Percentiles rank a stretch among this genome's conserved stretches.
These are phyloP conservation scores for Stratiomys singularior DNA, from an alignment of 2,888 invertebrate genomes.

Conservation along the genomic window DNA sequence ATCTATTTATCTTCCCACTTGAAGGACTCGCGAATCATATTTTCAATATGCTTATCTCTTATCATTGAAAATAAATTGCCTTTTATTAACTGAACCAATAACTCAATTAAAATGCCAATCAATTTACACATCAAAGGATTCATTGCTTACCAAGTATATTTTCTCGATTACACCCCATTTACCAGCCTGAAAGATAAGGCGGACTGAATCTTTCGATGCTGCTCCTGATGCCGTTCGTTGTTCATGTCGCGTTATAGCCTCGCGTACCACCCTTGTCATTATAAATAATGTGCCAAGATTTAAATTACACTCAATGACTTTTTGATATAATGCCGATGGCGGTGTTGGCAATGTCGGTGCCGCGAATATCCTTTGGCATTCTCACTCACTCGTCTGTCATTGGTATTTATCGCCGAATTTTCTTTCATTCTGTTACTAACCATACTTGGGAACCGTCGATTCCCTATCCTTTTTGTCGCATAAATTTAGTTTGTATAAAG, in stretches of 20 bases:
- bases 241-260: not conserved
- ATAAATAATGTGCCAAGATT: not conserved
- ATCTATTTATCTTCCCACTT: not conserved
- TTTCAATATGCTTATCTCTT: not conserved
- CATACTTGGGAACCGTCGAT: not conserved
- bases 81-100: constrained; percentile 11
- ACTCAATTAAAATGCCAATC: constrained; percentile 19
- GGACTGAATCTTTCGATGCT: not conserved
- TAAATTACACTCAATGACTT: constrained; percentile 9
- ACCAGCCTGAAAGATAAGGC: not conserved
- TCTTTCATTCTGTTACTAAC: not conserved
- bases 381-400: not conserved
- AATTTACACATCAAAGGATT: constrained; percentile 12
- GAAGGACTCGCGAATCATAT: not conserved
- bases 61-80: not conserved
- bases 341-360: not conserved
- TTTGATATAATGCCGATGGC: not conserved
- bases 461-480: no score
- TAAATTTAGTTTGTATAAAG: no score
- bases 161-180: not conserved
- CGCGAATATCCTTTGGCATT: not conserved
- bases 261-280: not conserved
- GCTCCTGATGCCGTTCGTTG: not conserved
- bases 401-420: no score
- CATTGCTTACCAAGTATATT: not conserved